Conservation (phyloP, 1,140 invertebrate species). For the Drosophila pseudoananassae region DNA sequence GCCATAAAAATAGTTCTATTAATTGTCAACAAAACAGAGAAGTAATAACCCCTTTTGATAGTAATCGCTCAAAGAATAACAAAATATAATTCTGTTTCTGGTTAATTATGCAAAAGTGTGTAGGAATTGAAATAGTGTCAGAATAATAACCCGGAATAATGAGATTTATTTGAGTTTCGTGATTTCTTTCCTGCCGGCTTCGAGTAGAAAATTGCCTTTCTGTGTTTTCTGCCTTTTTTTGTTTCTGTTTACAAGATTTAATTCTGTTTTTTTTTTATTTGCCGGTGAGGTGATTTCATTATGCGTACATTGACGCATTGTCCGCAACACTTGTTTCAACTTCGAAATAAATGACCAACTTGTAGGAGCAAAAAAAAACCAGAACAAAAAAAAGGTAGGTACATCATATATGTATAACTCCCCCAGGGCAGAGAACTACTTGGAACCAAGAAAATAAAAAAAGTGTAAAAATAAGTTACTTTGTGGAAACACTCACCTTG, state of each 20-base stretch:
- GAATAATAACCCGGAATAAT: constrained; percentile 27
- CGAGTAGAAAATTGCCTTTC: neutral
- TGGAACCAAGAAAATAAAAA: constrained; percentile 9
- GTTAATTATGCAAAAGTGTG: constrained; percentile 5
- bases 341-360: neutral
- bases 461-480: constrained; percentile 2
- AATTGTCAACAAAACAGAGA: neutral
- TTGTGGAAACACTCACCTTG: constrained; percentile 65
- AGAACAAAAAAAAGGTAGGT: neutral
- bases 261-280: constrained; percentile 8
- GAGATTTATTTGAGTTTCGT: constrained; percentile 12
- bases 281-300: constrained; percentile 41
- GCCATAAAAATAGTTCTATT: neutral
- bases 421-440: constrained; percentile 14
- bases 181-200: constrained; percentile 9
- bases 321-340: constrained; percentile 18
- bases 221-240: constrained; percentile 4
- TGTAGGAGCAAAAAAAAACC: neutral
- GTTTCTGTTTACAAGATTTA: constrained; percentile 10
- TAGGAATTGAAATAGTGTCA: neutral
- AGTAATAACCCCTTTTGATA: constrained; percentile 3
- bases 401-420: neutral
- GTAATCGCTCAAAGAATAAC: constrained; percentile 8
- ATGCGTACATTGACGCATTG: constrained; percentile 54
- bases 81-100: neutral